These are phyloP conservation scores for Acronicta leporina DNA, from an alignment of 2,888 invertebrate species.

Conservation along the genomic window DNA sequence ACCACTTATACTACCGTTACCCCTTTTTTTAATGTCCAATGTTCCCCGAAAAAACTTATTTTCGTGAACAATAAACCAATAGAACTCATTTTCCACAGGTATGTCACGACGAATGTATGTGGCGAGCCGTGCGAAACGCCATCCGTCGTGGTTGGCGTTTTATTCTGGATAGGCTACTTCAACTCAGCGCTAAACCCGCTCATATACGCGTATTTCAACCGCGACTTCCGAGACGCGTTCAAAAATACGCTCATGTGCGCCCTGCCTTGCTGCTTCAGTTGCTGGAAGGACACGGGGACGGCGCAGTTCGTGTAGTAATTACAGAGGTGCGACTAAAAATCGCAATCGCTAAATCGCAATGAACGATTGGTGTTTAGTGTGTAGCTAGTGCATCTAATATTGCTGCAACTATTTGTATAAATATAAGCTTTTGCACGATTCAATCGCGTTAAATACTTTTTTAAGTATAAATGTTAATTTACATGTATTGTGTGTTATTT, in stretches of 20 bases:
- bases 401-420: slow-evolving; percentile 34
- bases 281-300: slow-evolving; percentile 91
- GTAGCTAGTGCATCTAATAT: slow-evolving; percentile 34
- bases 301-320: slow-evolving; percentile 88
- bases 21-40: too few species aligned
- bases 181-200: slow-evolving; percentile 91
- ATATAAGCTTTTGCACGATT: slow-evolving; percentile 28
- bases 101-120: slow-evolving; percentile 95
- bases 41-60: too few species aligned
- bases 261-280: slow-evolving; percentile 94
- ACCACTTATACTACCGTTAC: too few species aligned
- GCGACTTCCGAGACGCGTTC: slow-evolving; percentile 98
- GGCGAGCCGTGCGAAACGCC: slow-evolving; percentile 95
- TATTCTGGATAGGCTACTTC: slow-evolving; percentile 99
- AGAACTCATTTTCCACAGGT: slow-evolving; percentile 89
- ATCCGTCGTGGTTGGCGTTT: slow-evolving; percentile 94
- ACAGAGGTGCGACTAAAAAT: slow-evolving; percentile 60
- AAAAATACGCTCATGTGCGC: slow-evolving; percentile 96
- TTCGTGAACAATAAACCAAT: background rate
- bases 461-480: slow-evolving; percentile 26
- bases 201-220: slow-evolving; percentile 91
- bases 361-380: slow-evolving; percentile 38
- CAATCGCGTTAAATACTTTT: background rate
- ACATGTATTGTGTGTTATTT: slow-evolving; percentile 7
- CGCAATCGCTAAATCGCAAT: slow-evolving; percentile 51